Evolutionary conservation across 2,888 invertebrate species (phyloP).

Genomic region (Hyalella azteca): DNA sequence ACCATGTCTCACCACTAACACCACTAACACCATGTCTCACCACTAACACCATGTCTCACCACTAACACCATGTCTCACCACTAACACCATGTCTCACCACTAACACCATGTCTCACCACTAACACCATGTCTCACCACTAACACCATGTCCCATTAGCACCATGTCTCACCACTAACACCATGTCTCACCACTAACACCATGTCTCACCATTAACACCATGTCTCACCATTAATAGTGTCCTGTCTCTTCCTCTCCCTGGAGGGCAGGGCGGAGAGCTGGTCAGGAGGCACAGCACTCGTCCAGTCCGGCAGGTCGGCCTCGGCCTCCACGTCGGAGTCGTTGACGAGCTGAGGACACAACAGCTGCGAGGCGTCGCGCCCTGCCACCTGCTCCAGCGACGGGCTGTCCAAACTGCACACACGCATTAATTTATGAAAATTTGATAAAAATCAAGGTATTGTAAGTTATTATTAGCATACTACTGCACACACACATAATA

Average conservation of each 20-base stretch:
- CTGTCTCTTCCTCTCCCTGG: constrained; percentile 85
- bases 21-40: too few species aligned
- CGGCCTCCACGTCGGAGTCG: constrained; percentile 70
- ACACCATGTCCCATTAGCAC: constrained; percentile 64
- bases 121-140: not conserved
- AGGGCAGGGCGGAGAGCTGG: constrained; percentile 74
- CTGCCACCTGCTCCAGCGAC: constrained; percentile 45
- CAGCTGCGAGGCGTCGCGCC: constrained; percentile 19
- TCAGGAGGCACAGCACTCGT: constrained; percentile 78
- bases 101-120: not conserved
- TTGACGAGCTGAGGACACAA: constrained; percentile 44
- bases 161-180: too few species aligned
- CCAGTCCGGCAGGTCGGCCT: constrained; percentile 79
- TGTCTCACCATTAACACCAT: not conserved
- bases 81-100: too few species aligned
- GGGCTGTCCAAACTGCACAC: constrained; percentile 54
- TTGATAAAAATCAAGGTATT: not conserved
- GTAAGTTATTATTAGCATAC: too few species aligned
- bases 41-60: too few species aligned
- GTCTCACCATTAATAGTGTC: constrained; percentile 85
- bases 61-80: too few species aligned
- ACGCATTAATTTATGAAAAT: too few species aligned
- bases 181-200: not conserved
- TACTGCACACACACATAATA: too few species aligned
- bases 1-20: too few species aligned